Percentiles rank a stretch among this genome's conserved stretches.
These are phyloP conservation scores for Camponotus vicinus DNA, from an alignment of 1,140 invertebrate species.

Conservation along the genomic window DNA sequence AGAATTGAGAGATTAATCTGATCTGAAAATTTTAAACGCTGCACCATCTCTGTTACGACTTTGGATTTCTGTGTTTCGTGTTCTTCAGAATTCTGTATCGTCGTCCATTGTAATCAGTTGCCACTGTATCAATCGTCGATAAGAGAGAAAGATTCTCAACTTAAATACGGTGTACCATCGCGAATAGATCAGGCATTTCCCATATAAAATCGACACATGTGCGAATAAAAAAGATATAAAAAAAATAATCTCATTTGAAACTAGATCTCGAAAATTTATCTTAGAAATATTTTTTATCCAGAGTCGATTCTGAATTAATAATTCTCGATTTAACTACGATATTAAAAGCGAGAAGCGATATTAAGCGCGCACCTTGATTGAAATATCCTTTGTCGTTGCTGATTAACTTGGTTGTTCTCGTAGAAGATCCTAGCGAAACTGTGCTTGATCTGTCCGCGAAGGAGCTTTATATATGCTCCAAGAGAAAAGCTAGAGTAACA, in stretches of 20 bases:
- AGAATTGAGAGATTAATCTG: not conserved
- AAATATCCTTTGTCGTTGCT: not conserved
- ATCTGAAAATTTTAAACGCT: not conserved
- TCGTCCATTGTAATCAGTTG: no score
- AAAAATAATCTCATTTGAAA: no score
- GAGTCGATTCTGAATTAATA: not conserved
- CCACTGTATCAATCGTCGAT: not conserved
- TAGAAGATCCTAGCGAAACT: not conserved
- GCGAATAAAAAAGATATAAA: not conserved
- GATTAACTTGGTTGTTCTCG: not conserved
- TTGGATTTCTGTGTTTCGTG: not conserved
- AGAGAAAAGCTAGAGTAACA: not conserved
- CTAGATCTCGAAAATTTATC: not conserved
- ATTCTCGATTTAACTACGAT: not conserved
- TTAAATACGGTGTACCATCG: not conserved
- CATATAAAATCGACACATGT: not conserved
- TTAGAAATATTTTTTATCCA: not conserved
- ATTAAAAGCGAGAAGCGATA: not conserved
- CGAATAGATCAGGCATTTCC: not conserved
- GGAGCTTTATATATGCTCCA: conserved; percentile 33
- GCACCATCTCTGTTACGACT: conserved; percentile 16
- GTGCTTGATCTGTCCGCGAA: not conserved
- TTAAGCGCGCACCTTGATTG: conserved; percentile 13
- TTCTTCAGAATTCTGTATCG: not conserved
- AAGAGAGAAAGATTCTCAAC: not conserved